Percentiles rank a stretch among this genome's conserved stretches.
Conservation (phyloP, 2,888 invertebrate genomes). For the Drosophila silvestris region DNA sequence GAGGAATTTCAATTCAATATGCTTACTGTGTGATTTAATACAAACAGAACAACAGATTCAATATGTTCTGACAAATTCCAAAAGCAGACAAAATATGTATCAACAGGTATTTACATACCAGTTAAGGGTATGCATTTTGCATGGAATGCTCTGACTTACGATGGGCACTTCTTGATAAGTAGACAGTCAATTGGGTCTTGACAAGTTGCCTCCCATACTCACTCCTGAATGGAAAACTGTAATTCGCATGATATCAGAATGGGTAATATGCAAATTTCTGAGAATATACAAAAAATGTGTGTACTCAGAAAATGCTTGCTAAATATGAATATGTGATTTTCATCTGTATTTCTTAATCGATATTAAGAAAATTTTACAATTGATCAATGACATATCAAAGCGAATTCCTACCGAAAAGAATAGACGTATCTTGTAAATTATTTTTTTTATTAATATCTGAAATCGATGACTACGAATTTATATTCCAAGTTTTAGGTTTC, state of each 20-base stretch:
- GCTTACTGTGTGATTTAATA: constrained; percentile 55
- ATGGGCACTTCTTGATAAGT: constrained; percentile 4
- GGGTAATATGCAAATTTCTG: not conserved
- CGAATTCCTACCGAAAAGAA: not conserved
- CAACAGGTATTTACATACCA: constrained; percentile 27
- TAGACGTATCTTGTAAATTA: not conserved
- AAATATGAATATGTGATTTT: not conserved
- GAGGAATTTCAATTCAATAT: not conserved
- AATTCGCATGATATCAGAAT: not conserved
- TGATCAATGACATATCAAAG: not conserved
- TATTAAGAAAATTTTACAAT: not conserved
- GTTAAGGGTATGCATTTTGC: not conserved
- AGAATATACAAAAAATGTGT: not conserved
- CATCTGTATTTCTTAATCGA: not conserved
- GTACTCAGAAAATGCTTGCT: not conserved
- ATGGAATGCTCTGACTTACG: not conserved
- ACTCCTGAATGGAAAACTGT: not conserved
- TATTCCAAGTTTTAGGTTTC: not conserved
- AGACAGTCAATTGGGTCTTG: constrained; percentile 10
- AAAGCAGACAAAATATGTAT: constrained; percentile 5
- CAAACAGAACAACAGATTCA: constrained; percentile 48
- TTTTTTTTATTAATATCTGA: not conserved
- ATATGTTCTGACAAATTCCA: constrained; percentile 8
- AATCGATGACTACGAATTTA: not conserved
- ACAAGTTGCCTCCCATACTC: constrained; percentile 16